Evolutionary conservation across 2,113 vertebrate genomes (phyloP).

Genomic region (Callaeas wilsoni): DNA sequence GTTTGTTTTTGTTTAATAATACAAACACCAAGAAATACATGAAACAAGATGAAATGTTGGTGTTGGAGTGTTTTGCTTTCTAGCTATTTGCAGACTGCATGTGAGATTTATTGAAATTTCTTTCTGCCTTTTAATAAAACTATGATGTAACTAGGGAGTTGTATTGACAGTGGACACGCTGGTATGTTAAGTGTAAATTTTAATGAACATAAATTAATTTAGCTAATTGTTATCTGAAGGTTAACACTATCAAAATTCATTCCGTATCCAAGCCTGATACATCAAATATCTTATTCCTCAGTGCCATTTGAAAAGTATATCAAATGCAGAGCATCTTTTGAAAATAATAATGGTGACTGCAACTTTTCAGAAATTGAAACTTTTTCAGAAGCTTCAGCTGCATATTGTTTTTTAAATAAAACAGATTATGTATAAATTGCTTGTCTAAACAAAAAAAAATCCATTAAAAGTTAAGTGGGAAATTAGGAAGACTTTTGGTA

Average conservation of each 20-base stretch:
- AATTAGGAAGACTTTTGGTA: not conserved
- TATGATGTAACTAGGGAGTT: not conserved
- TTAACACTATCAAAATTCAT: not conserved
- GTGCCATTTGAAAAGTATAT: not conserved
- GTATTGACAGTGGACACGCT: not conserved
- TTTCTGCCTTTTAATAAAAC: not conserved
- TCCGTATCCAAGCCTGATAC: not conserved
- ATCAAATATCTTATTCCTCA: not conserved
- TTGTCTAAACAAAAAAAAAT: not conserved
- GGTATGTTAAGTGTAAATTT: not conserved
- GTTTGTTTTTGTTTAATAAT: not conserved
- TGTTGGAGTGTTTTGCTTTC: not conserved
- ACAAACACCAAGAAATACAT: not conserved
- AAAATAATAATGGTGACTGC: not conserved
- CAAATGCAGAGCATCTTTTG: not conserved
- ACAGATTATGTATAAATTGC: not conserved
- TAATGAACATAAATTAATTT: not conserved
- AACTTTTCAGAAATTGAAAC: not conserved
- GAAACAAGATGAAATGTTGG: not conserved
- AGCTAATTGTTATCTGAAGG: not conserved
- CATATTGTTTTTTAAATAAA: not conserved
- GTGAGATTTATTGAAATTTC: not conserved
- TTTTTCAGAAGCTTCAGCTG: not conserved
- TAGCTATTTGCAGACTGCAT: not conserved
- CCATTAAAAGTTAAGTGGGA: not conserved